Base-by-base conservation (phyloP, 2,113 vertebrate genomes). In the Orientallactaga bullata region DNA sequence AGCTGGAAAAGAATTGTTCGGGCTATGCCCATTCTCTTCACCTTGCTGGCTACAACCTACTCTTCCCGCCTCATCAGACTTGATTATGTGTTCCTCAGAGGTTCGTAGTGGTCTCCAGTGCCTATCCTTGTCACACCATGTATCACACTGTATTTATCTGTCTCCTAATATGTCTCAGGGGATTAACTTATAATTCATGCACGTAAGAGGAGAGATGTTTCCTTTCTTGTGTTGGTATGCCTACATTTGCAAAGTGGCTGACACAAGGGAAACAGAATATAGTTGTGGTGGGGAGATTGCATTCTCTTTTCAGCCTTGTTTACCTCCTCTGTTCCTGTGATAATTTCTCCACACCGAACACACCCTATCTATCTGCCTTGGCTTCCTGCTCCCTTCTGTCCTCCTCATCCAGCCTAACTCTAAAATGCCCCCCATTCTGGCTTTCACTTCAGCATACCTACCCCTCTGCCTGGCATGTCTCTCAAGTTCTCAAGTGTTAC, bases 361-460 rank as follows among this genome's bases (percentile, higher is more conserved):
- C 17, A 89, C 87, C 84, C 69, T 63, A 39, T 77, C 72, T 93
- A 58, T 77, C 66, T 93, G 66, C 91, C 71, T 88, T n/a, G 76
- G 35, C 80, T 94, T 94, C 73, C 55, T 58, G 80, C 60, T 35
- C 21, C 11, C 20, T 82, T 78, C 83, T 77, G 35, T 72, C 51
- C 32, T 83, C 60, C 61, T 63, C 8, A 32, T 69, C 78, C 17
- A 63, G 74, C 79, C 42, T 90, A 79, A 88, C 24, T 39, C 0
- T 85, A 51, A 77, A 35, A 89, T n/a, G 9, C 32, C 42, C 69
- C 65, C 72, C 42, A 89, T 5, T 23, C 42, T 30, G 0, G 2
- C 16, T 65, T 65, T 37, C 28, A 55, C 82, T 65, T 82, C 35
- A 23, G 21, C n/a, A 68, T 13, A n/a, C 21, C 28, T 72, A 28